Conservation (phyloP, 2,113 vertebrate genomes). For the Globicephala melas region DNA sequence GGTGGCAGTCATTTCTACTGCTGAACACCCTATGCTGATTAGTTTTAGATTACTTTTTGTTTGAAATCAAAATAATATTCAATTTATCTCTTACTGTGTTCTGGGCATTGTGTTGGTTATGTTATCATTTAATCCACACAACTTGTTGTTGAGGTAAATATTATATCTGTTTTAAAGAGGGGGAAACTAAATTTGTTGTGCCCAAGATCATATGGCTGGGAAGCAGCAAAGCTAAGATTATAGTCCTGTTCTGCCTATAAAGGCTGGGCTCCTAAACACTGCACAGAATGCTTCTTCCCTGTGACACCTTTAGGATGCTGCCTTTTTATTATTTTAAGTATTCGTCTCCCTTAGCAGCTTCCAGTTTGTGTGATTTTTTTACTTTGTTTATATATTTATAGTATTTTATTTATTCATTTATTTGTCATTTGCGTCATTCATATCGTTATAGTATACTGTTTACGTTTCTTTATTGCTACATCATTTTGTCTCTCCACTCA, state of each 20-base stretch:
- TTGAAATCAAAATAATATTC: neutral
- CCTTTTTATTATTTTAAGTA: neutral
- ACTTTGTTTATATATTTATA: neutral
- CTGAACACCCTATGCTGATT: neutral
- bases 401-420: neutral
- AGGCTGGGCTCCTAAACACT: neutral
- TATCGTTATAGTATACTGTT: neutral
- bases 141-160: neutral
- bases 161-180: neutral
- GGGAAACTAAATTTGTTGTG: neutral
- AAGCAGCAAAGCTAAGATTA: neutral
- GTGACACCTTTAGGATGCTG: neutral
- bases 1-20: neutral
- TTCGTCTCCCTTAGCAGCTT: neutral
- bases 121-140: neutral
- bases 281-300: neutral
- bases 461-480: neutral
- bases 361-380: neutral
- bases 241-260: neutral
- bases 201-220: neutral
- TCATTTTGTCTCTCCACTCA: neutral
- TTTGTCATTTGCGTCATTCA: neutral
- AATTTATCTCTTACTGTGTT: neutral
- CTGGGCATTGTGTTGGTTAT: neutral
- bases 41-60: neutral